phyloP scores from a whole-genome alignment of 1,140 invertebrate genomes.

The Diabrotica virgifera region DNA sequence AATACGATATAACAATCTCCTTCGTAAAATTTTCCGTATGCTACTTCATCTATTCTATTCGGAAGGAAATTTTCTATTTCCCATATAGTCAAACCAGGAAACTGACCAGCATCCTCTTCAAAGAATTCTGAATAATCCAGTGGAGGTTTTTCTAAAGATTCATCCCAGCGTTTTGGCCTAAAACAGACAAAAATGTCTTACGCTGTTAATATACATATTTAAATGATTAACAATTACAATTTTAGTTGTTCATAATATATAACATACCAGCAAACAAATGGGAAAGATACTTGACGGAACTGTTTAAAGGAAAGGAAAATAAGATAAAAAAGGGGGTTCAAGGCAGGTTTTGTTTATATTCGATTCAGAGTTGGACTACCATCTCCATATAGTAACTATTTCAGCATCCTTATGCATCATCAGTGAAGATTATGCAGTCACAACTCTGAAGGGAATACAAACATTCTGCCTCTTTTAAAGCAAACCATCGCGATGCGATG shows the following conservation, averaged over 20 bases:
- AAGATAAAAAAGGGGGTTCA: no score
- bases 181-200: slow-evolving; percentile 17
- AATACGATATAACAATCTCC: slow-evolving; percentile 98
- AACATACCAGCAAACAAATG: no score
- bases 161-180: slow-evolving; percentile 88
- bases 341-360: no score
- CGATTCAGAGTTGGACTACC: no score
- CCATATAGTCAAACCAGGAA: slow-evolving; percentile 86
- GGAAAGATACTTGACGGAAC: no score
- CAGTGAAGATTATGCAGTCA: no score
- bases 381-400: no score
- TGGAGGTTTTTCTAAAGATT: slow-evolving; percentile 90
- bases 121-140: slow-evolving; percentile 99
- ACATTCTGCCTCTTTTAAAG: no score
- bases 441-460: no score
- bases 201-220: background rate
- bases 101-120: slow-evolving; percentile 94
- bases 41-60: slow-evolving; percentile 85
- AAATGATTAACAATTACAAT: slow-evolving; percentile 5
- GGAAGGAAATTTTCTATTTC: slow-evolving; percentile 99
- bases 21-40: slow-evolving; percentile 98
- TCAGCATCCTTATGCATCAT: no score
- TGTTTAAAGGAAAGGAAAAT: no score
- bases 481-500: no score
- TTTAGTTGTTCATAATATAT: slow-evolving; percentile 18